Percentiles rank a stretch among this genome's conserved stretches.
phyloP scores from a whole-genome alignment of 2,888 invertebrate genomes.

The Conus canariensis region DNA sequence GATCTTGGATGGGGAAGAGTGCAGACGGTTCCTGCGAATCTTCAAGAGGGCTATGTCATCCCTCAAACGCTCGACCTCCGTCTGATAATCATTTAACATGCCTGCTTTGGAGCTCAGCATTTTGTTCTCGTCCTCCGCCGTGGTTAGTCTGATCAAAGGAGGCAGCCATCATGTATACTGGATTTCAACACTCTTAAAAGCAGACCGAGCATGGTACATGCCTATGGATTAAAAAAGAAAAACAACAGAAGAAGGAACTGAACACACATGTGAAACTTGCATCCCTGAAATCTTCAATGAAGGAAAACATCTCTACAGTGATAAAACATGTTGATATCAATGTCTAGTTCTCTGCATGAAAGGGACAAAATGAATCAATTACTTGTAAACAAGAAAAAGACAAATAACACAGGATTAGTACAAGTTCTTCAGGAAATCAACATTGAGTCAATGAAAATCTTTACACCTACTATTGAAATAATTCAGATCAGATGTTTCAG shows the following conservation, averaged over 20 bases:
- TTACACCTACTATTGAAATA: too few species aligned
- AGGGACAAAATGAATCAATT: too few species aligned
- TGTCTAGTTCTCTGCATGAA: not conserved
- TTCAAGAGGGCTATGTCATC: constrained; percentile 75
- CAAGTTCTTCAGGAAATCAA: too few species aligned
- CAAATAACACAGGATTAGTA: too few species aligned
- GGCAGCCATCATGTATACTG: constrained; percentile 17
- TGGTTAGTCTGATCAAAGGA: constrained; percentile 66
- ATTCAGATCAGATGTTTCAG: too few species aligned
- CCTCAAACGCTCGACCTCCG: constrained; percentile 74
- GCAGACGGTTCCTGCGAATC: constrained; percentile 67
- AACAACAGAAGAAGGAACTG: too few species aligned
- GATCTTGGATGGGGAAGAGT: constrained; percentile 33
- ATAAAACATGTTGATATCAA: not conserved
- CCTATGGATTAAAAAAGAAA: too few species aligned
- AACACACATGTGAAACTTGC: too few species aligned
- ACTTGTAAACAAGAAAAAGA: too few species aligned
- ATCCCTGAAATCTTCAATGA: not conserved
- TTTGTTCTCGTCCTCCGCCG: constrained; percentile 73
- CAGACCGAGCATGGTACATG: not conserved
- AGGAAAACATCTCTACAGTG: not conserved
- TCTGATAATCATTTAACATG: constrained; percentile 74
- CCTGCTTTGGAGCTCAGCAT: constrained; percentile 71
- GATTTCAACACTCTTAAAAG: not conserved
- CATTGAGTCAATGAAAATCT: too few species aligned